Evolutionary conservation across 2,888 invertebrate species (phyloP), one percentile per base, ranked within the genome.

Genomic region (Philereme vetulata): DNA sequence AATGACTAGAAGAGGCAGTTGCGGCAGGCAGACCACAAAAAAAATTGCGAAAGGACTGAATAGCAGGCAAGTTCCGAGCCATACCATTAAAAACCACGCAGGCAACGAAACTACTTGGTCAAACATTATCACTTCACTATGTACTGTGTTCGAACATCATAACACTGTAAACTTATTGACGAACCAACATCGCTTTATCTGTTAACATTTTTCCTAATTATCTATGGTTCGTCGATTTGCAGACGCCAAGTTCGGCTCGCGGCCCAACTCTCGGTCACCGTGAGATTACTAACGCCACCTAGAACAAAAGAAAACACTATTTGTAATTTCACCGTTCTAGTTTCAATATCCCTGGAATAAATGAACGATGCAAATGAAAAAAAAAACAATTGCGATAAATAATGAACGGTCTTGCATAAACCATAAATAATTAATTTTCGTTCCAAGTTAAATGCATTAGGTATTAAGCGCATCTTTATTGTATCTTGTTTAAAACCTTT

Each of bases 41-140:
- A 95, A 93, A 72, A 95, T 86, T 64, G 94, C 92, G 72, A 94
- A 88, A 43, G 95, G 95, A 70, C 95, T 95, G 74, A 95, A 94
- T 59, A 95, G 80, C 60, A 95, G 85, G 73, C 95, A 91, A 56
- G 94, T 87, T 58, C 93, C 92, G 62, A 95, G 89, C 93, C 95
- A 95, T 67, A 93, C 92, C 77, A 95, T 86, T 63, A 94, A 76
- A 72, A 94, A 88, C 94, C 94, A 94, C 72, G 93, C 84, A 49
- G 94, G 93, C 62, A 93, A 66, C 7, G 88, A 74, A 38, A 84
- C 82, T 47, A 90, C 80, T 70, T 90, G 90, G 65, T 92, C 91
- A 65, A 92, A 84, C 87, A 90, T 86, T 76, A 76, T 86, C 67
- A 71, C 67, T 60, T 70, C 71, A 74, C 72, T 70, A 65, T 55